Evolutionary conservation across 2,797 vertebrate genomes (phyloP).

Genomic region (Labroides dimidiatus): DNA sequence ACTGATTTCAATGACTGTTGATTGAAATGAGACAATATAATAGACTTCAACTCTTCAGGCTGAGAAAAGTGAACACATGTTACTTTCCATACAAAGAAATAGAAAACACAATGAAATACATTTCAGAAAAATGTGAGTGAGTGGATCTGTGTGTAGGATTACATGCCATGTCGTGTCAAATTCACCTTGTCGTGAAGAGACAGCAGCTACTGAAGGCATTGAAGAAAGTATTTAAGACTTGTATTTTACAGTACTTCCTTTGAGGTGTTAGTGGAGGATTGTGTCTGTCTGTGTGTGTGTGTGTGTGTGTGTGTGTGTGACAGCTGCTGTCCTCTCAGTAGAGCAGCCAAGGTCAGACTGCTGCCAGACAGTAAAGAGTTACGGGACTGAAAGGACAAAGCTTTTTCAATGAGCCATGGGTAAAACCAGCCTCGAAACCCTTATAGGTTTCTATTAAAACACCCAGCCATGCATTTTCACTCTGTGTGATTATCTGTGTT

Average conservation of each 20-base stretch:
- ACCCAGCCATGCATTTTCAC: slow-evolving; percentile 22
- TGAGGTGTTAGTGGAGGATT: not conserved
- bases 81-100: too few species aligned
- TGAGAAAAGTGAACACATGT: too few species aligned
- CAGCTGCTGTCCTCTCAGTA: slow-evolving; percentile 20
- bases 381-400: slow-evolving; percentile 58
- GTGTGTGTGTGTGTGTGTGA: slow-evolving; percentile 18
- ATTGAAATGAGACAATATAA: too few species aligned
- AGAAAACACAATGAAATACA: not conserved
- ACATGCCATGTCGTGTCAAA: not conserved
- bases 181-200: not conserved
- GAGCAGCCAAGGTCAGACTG: slow-evolving; percentile 60
- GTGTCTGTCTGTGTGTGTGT: not conserved
- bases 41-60: too few species aligned
- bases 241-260: slow-evolving; percentile 28
- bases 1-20: too few species aligned
- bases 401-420: slow-evolving; percentile 58
- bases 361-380: slow-evolving; percentile 46
- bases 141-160: not conserved
- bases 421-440: slow-evolving; percentile 55
- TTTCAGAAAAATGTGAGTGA: not conserved
- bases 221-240: slow-evolving; percentile 11
- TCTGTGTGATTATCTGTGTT: slow-evolving; percentile 11
- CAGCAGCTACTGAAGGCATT: not conserved
- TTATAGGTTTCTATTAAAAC: slow-evolving; percentile 56